Percentiles rank a stretch among this genome's conserved stretches.
Conservation (phyloP, 2,888 invertebrate species). For the Tipula confusa region DNA sequence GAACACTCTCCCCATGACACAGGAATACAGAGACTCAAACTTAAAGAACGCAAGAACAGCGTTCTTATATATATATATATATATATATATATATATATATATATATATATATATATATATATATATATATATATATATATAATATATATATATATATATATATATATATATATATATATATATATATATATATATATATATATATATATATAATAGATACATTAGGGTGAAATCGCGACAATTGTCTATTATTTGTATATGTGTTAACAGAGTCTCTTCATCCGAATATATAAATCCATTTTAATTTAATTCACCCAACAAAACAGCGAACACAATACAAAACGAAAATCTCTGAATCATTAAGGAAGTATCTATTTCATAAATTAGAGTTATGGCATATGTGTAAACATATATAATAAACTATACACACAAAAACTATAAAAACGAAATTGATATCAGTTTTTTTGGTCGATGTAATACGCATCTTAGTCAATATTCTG, state of each 20-base stretch:
- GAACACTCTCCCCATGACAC: too few species aligned
- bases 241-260: conserved; percentile 27
- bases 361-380: conserved; percentile 27
- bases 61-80: too few species aligned
- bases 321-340: neutral
- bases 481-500: neutral
- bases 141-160: too few species aligned
- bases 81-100: too few species aligned
- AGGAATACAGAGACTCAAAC: too few species aligned
- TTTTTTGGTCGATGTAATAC: neutral
- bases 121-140: too few species aligned
- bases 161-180: neutral
- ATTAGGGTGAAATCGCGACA: conserved; percentile 26
- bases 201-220: neutral
- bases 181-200: neutral
- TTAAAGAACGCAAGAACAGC: too few species aligned
- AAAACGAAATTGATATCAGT: neutral
- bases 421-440: neutral
- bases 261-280: neutral
- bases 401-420: conserved; percentile 29
- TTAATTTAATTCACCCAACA: conserved; percentile 29
- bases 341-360: conserved; percentile 4
- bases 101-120: too few species aligned
- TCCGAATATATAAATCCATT: neutral
- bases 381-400: conserved; percentile 29